These are phyloP conservation scores for Cochlearius cochlearius DNA, from an alignment of 2,113 vertebrate species.

Conservation along the genomic window DNA sequence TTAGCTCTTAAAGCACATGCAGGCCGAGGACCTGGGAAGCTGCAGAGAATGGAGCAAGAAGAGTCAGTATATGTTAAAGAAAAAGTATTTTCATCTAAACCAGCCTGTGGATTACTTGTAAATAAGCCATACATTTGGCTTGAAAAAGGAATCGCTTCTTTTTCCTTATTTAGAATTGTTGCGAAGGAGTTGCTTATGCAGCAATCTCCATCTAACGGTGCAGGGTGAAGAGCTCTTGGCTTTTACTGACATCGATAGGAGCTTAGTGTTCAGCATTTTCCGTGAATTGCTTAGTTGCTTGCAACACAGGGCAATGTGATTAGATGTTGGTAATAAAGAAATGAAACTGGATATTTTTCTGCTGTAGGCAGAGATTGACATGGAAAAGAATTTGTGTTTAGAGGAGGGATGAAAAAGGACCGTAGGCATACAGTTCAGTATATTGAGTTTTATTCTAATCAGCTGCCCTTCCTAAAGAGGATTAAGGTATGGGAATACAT, in stretches of 20 bases:
- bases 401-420: not conserved
- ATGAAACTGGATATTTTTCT: not conserved
- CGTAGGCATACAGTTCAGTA: not conserved
- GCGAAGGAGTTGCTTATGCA: not conserved
- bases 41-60: not conserved
- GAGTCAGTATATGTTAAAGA: not conserved
- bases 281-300: not conserved
- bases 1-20: not conserved
- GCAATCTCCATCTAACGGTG: not conserved
- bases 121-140: not conserved
- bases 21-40: not conserved
- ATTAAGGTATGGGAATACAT: not conserved
- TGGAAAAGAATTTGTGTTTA: not conserved
- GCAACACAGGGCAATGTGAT: not conserved
- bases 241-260: not conserved
- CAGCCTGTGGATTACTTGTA: not conserved
- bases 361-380: not conserved
- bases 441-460: not conserved
- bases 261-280: not conserved
- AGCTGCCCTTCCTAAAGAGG: not conserved
- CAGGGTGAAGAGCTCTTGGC: not conserved
- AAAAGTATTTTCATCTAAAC: not conserved
- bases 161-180: slow-evolving; percentile 35
- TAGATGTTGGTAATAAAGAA: not conserved
- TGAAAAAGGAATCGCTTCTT: not conserved